These are phyloP conservation scores for Acanthoscelides obtectus DNA, from an alignment of 2,888 invertebrate genomes.

Conservation along the genomic window DNA sequence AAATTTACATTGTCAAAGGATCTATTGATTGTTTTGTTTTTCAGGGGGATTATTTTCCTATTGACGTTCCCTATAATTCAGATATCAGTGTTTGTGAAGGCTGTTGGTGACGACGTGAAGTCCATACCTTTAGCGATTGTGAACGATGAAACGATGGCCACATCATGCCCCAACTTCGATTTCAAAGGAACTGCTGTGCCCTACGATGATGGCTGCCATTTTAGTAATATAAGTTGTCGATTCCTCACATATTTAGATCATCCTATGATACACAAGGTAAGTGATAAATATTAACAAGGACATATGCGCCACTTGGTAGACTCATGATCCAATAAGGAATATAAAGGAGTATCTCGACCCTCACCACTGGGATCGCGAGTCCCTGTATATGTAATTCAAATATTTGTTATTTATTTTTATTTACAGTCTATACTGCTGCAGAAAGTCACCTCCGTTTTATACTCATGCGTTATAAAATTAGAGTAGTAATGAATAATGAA, in stretches of 20 bases:
- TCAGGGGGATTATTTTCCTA: constrained; percentile 77
- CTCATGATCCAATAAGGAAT: no score
- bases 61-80: constrained; percentile 78
- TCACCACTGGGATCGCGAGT: no score
- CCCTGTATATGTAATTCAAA: no score
- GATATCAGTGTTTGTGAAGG: constrained; percentile 72
- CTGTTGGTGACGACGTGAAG: constrained; percentile 73
- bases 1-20: no score
- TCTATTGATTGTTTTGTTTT: no score
- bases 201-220: constrained; percentile 46
- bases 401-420: no score
- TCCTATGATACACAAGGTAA: constrained; percentile 47
- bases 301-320: no score
- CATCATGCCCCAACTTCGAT: constrained; percentile 35
- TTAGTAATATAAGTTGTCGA: constrained; percentile 57
- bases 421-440: no score
- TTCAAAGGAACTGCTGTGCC: constrained; percentile 23
- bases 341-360: no score
- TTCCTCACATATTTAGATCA: constrained; percentile 58
- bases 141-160: constrained; percentile 62
- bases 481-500: no score
- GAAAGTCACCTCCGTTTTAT: no score
- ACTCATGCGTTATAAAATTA: no score
- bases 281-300: not conserved
- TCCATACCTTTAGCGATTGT: constrained; percentile 71